phyloP scores from a whole-genome alignment of 2,888 invertebrate genomes.

The Eremobia ochroleuca region DNA sequence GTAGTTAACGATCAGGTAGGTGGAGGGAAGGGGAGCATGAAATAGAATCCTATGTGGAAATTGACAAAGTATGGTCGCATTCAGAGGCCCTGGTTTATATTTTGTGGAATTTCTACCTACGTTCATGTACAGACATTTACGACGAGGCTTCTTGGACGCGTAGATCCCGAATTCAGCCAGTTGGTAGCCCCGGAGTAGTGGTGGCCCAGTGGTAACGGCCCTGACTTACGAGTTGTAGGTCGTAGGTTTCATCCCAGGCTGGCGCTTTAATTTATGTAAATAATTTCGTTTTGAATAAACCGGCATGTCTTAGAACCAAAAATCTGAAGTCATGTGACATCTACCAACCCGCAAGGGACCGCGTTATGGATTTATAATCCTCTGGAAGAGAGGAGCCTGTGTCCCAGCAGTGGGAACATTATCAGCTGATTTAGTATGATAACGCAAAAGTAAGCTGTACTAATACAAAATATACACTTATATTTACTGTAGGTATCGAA shows the following conservation, averaged over 20 bases:
- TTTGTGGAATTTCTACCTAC: neutral
- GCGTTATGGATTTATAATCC: neutral
- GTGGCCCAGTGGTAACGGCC: neutral
- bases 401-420: neutral
- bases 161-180: neutral
- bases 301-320: neutral
- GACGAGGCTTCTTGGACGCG: neutral
- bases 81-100: neutral
- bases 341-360: neutral
- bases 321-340: neutral
- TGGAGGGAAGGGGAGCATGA: neutral
- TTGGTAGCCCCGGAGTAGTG: neutral
- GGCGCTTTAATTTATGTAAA: neutral
- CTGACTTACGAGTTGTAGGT: neutral
- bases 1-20: slow-evolving; percentile 19
- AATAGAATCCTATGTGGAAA: slow-evolving; percentile 9
- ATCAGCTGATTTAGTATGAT: neutral
- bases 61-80: neutral
- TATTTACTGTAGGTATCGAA: neutral
- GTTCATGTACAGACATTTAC: neutral
- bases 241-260: neutral
- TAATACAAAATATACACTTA: neutral
- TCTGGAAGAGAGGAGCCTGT: neutral
- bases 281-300: neutral
- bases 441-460: too few species aligned